Evolutionary conservation across 2,113 vertebrate species (phyloP).

Genomic region (Proteles cristata): DNA sequence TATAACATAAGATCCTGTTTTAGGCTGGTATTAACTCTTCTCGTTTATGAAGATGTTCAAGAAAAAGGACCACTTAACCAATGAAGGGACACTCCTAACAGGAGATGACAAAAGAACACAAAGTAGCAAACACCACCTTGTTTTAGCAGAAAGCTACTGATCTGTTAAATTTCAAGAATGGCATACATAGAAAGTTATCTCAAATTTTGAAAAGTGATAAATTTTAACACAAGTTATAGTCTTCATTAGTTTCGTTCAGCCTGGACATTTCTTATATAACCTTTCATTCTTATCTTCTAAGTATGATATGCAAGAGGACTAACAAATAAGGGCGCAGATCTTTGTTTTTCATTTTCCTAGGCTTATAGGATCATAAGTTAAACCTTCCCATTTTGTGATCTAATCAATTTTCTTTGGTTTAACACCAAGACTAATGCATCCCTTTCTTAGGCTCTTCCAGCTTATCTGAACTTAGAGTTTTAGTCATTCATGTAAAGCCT

Average conservation of each 20-base stretch:
- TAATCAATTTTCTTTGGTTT: conserved; percentile 77
- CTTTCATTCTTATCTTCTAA: conserved; percentile 8
- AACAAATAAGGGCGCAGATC: background rate
- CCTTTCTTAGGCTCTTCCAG: conserved; percentile 5
- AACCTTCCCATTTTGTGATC: conserved; percentile 55
- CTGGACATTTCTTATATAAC: background rate
- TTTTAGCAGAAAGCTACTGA: background rate
- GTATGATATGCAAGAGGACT: background rate
- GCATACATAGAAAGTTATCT: background rate
- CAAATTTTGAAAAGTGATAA: background rate
- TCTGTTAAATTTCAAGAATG: background rate
- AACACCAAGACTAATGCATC: conserved; percentile 58
- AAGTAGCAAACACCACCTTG: background rate
- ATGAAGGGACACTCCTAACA: background rate
- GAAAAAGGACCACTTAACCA: background rate
- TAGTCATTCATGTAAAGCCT: conserved; percentile 62
- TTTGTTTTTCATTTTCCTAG: conserved; percentile 55
- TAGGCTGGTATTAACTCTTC: background rate
- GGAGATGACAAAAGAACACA: background rate
- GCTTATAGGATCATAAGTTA: conserved; percentile 45
- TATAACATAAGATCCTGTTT: background rate
- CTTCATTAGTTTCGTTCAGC: background rate
- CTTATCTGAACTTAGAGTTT: conserved; percentile 65
- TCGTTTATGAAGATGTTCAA: background rate
- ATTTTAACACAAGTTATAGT: conserved; percentile 13